Base-by-base conservation (phyloP, 2,797 vertebrate genomes). In the Lepilemur septentrionalis region DNA sequence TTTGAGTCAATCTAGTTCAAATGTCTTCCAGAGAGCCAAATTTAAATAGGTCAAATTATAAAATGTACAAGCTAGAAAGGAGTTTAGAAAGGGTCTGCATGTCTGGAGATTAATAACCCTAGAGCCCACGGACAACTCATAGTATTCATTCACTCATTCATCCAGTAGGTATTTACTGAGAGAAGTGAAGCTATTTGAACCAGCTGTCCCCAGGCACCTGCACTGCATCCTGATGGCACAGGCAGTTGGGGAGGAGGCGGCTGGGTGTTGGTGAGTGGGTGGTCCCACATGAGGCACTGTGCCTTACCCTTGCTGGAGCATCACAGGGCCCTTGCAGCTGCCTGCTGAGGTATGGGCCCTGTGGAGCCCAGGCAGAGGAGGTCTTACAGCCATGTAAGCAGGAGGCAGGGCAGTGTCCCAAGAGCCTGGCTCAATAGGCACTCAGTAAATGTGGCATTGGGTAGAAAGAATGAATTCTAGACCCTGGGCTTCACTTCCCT, bases 1-100 rank as follows among this genome's bases (percentile, higher is more conserved):
- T 96, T 87, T 82, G 50, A n/a, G 18, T 94, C n/a, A 73, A 30
- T 87, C 41, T 83, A 69, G 22, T 80, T 91, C 41, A 87, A 9
- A 18, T 79, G 28, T 90, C 82, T 93, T 95, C 70, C 38, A 65
- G 46, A 90, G 32, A 93, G 23, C 30, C 65, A 88, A 73, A 30
- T 73, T 94, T 79, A 89, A 80, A 83, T 30, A 73, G 50, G 81
- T 80, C 8, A 84, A 76, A 65, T 92, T 30, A 75, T 90, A 55
- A 63, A 73, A 70, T 91, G 32, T 43, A 18, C 63, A 94, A 48
- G 22, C 82, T 95, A 15, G 81, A 94, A 83, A 43, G 18, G 38
- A 67, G 8, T 3, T 88, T 92, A 84, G 48, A 73, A 96, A 81
- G 11, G 12, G 8, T 48, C 80, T 28, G 22, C 18, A 67, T 93